These are phyloP conservation scores for Mactra quadrangularis DNA, from an alignment of 1,140 invertebrate genomes.

Conservation along the genomic window DNA sequence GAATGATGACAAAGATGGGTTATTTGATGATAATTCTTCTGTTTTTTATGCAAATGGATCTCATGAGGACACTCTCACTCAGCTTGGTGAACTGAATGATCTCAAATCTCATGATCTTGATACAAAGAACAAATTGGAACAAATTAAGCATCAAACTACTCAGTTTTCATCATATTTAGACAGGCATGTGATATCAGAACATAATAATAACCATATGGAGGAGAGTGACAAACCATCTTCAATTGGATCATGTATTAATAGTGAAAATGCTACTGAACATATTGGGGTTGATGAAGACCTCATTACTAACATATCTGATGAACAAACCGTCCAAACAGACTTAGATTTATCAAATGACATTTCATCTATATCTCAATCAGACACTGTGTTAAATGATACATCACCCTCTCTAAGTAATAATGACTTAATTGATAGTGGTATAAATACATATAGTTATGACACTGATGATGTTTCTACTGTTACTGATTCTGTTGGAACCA, in stretches of 20 bases:
- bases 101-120: constrained; percentile 6
- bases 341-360: no score
- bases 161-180: no score
- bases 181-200: not conserved
- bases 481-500: not conserved
- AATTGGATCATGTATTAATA: not conserved
- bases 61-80: not conserved
- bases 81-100: not conserved
- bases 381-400: no score
- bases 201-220: not conserved
- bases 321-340: no score
- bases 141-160: no score
- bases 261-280: no score
- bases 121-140: not conserved
- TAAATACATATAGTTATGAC: not conserved
- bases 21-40: not conserved
- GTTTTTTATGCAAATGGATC: not conserved
- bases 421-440: not conserved
- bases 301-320: no score
- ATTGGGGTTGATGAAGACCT: no score
- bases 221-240: constrained; percentile 20
- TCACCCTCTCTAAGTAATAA: not conserved
- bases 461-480: no score
- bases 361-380: no score
- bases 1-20: not conserved